Evolutionary conservation across 1,140 invertebrate species (phyloP).

Genomic region (Hyphantria cunea): DNA sequence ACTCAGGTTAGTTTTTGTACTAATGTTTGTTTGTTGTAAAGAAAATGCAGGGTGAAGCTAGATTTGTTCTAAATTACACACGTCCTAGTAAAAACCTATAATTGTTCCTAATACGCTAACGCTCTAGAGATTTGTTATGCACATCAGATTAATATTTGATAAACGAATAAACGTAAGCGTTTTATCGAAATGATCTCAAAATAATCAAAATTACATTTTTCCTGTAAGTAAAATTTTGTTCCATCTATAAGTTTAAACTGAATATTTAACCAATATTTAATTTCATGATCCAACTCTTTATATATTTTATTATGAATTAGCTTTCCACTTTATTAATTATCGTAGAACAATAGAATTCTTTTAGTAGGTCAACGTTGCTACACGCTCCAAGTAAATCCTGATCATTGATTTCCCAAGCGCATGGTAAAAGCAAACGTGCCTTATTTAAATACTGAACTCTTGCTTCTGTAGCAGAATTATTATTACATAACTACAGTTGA

Average conservation of each 20-base stretch:
- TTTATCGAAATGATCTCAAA: no score
- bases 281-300: not conserved
- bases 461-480: constrained; percentile 25
- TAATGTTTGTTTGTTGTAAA: no score
- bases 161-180: no score
- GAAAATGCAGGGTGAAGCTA: no score
- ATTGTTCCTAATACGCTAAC: no score
- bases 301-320: constrained; percentile 19
- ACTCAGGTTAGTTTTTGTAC: no score
- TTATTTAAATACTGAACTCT: constrained; percentile 60
- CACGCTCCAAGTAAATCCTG: constrained; percentile 46
- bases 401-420: constrained; percentile 69
- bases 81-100: no score
- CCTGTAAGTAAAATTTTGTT: not conserved
- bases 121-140: no score
- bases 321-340: constrained; percentile 47
- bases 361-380: constrained; percentile 50
- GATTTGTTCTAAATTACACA: no score
- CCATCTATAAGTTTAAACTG: not conserved
- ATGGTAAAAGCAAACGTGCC: constrained; percentile 64
- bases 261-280: constrained; percentile 1
- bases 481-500: constrained; percentile 2
- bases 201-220: not conserved
- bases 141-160: no score
- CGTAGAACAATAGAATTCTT: constrained; percentile 45